Conservation (phyloP, 2,113 vertebrate genomes). For the Andinoacara biseriatus region DNA sequence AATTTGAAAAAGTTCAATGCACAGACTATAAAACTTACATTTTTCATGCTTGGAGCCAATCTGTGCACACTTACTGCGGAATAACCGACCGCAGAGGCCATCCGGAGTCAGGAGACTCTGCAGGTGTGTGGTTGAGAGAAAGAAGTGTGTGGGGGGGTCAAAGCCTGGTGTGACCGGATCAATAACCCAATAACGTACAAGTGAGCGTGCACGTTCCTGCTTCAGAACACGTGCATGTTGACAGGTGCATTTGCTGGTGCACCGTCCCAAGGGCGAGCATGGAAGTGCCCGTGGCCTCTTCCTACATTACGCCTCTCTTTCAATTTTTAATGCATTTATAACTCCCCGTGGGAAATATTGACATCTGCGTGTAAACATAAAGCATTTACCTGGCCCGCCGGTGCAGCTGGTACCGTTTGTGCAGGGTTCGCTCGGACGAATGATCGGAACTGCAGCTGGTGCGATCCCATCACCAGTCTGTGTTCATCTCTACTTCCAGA, state of each 20-base stretch:
- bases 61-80: not conserved
- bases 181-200: not conserved
- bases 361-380: not conserved
- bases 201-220: not conserved
- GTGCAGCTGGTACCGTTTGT: not conserved
- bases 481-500: not conserved
- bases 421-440: not conserved
- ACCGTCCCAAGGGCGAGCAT: not conserved
- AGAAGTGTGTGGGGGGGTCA: too few species aligned
- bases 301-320: not conserved
- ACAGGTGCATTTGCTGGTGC: not conserved
- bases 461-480: not conserved
- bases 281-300: not conserved
- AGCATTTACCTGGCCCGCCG: not conserved
- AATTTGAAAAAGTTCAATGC: not conserved
- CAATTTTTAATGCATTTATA: not conserved
- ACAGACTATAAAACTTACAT: not conserved
- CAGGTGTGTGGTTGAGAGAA: too few species aligned
- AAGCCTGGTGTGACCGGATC: not conserved
- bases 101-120: not conserved
- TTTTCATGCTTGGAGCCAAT: not conserved
- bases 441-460: not conserved
- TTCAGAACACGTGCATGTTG: not conserved
- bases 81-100: not conserved
- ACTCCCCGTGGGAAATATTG: fast-evolving